Conservation (phyloP, 2,888 invertebrate species). For the Dasypolia templi region DNA sequence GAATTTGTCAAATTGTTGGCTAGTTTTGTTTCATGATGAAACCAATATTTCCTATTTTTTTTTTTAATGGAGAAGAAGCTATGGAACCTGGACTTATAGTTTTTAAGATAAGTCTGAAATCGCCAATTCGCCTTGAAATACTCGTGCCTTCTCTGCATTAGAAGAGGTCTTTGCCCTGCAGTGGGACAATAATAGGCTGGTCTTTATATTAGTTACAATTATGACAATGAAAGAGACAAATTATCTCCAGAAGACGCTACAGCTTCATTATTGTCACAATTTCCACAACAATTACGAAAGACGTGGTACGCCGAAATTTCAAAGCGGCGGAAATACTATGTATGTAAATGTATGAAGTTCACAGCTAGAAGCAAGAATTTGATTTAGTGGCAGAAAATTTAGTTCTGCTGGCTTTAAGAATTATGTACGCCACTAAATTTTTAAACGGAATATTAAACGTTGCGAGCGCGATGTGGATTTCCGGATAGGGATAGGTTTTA, state of each 20-base stretch:
- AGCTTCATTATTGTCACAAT: slow-evolving; percentile 24
- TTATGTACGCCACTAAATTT: slow-evolving; percentile 46
- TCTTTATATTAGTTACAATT: neutral
- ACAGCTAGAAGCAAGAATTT: slow-evolving; percentile 42
- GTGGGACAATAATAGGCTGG: neutral
- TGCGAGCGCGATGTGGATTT: neutral
- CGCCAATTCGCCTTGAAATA: too few species aligned
- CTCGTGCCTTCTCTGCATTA: neutral
- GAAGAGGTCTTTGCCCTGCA: neutral
- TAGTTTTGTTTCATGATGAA: too few species aligned
- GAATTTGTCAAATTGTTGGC: too few species aligned
- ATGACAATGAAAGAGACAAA: neutral
- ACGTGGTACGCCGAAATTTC: slow-evolving; percentile 21
- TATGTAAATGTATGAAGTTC: slow-evolving; percentile 52
- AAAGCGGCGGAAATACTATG: slow-evolving; percentile 51
- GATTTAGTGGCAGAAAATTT: slow-evolving; percentile 55
- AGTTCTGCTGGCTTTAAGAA: slow-evolving; percentile 39
- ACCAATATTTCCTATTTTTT: too few species aligned
- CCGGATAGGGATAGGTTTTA: too few species aligned
- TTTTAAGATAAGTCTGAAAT: too few species aligned
- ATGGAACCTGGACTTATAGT: too few species aligned
- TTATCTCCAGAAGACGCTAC: neutral
- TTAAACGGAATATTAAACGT: slow-evolving; percentile 25
- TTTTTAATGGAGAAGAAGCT: too few species aligned
- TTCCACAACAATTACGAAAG: slow-evolving; percentile 39